These are phyloP conservation scores for Ceyx melanurus DNA, from an alignment of 2,113 vertebrate genomes.

Conservation along the genomic window DNA sequence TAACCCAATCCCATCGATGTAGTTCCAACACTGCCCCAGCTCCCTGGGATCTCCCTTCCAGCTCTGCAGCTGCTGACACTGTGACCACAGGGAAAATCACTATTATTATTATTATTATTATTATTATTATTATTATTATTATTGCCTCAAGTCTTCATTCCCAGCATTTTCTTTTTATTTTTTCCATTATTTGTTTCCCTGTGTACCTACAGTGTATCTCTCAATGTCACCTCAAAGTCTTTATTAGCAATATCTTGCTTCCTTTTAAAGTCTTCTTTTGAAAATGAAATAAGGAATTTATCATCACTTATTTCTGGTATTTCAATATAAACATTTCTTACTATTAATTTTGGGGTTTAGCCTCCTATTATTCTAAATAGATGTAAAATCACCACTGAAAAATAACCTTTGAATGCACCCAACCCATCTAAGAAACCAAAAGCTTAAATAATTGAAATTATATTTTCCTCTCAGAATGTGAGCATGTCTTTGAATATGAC, in stretches of 20 bases:
- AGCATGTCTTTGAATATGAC: not conserved
- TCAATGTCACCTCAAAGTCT: not conserved
- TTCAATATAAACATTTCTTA: not conserved
- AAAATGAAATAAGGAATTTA: not conserved
- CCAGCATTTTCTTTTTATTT: not conserved
- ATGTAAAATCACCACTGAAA: not conserved
- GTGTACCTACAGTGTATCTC: not conserved
- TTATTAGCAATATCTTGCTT: not conserved
- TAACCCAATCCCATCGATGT: conserved; percentile 59
- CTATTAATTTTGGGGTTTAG: not conserved
- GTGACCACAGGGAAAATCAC: conserved; percentile 15
- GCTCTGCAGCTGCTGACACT: not conserved
- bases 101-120: not conserved
- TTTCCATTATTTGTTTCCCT: not conserved
- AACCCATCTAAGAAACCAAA: not conserved
- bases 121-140: not conserved
- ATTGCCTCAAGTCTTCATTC: not conserved
- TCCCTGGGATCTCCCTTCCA: not conserved
- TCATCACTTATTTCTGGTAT: too few species aligned
- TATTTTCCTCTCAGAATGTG: not conserved
- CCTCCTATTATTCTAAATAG: not conserved
- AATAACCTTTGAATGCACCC: not conserved
- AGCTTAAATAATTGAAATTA: not conserved
- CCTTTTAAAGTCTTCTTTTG: not conserved
- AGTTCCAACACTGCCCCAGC: conserved; percentile 35